phyloP scores from a whole-genome alignment of 2,113 vertebrate species.

The Colinus virginianus region DNA sequence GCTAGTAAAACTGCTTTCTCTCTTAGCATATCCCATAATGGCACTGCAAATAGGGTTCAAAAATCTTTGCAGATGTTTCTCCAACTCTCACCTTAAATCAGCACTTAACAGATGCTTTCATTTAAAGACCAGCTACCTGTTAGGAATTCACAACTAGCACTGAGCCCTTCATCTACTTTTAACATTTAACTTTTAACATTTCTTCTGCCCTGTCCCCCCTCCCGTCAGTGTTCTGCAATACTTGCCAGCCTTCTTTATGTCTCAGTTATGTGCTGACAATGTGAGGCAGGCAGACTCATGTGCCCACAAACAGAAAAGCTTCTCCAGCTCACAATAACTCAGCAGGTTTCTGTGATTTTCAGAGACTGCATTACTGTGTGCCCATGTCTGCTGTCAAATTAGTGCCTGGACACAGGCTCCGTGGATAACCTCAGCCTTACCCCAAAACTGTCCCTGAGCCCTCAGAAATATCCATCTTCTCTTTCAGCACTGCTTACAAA shows the following conservation, averaged over 20 bases:
- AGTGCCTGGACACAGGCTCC: slow-evolving; percentile 38
- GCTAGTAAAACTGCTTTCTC: neutral
- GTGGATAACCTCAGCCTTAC: slow-evolving; percentile 29
- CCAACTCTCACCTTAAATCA: slow-evolving; percentile 18
- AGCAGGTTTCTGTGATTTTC: slow-evolving; percentile 56
- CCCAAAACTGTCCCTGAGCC: neutral
- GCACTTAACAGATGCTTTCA: neutral
- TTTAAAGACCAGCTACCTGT: slow-evolving; percentile 28
- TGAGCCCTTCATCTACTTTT: slow-evolving; percentile 15
- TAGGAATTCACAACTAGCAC: slow-evolving; percentile 54
- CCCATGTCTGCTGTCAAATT: slow-evolving; percentile 55
- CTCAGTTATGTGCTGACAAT: slow-evolving; percentile 59
- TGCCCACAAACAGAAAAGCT: slow-evolving; percentile 57
- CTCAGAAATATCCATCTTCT: slow-evolving; percentile 28
- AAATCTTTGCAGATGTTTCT: neutral
- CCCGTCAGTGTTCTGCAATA: slow-evolving; percentile 24
- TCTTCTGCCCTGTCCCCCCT: neutral
- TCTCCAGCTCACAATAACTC: slow-evolving; percentile 67
- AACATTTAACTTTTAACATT: slow-evolving; percentile 30
- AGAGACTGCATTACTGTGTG: slow-evolving; percentile 38
- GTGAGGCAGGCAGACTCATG: slow-evolving; percentile 50
- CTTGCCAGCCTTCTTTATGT: slow-evolving; percentile 58
- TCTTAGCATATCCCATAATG: neutral
- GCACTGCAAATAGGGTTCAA: neutral
- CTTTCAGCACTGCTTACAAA: neutral